phyloP scores from a whole-genome alignment of 1,140 invertebrate species.

The Lethrus apterus region DNA sequence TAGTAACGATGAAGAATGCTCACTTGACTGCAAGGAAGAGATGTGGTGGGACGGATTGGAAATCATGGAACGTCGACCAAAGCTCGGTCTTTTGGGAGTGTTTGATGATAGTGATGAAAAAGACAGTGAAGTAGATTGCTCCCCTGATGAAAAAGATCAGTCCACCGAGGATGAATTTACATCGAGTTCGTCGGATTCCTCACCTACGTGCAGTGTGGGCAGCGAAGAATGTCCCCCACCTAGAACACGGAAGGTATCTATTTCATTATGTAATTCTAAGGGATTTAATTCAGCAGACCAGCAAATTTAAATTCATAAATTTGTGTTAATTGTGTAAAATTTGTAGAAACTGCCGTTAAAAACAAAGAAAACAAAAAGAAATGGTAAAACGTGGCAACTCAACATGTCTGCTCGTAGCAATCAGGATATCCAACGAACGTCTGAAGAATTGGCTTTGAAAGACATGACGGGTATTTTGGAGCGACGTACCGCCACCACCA shows the following conservation, averaged over 20 bases:
- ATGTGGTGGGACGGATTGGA: conserved; percentile 67
- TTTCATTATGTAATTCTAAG: too few relatives aligned
- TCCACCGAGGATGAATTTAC: conserved; percentile 23
- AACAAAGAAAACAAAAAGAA: conserved; percentile 1
- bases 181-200: conserved; percentile 20
- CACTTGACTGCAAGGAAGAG: conserved; percentile 45
- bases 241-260: conserved; percentile 8
- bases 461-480: conserved; percentile 59
- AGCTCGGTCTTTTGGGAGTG: conserved; percentile 53
- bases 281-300: too few relatives aligned
- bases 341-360: background rate
- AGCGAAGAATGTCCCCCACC: conserved; percentile 13
- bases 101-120: conserved; percentile 28
- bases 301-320: too few relatives aligned
- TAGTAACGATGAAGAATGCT: conserved; percentile 36
- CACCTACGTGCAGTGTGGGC: conserved; percentile 13
- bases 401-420: conserved; percentile 70
- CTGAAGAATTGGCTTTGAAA: conserved; percentile 64
- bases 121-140: background rate
- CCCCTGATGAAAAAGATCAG: conserved; percentile 11
- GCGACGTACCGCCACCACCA: conserved; percentile 39
- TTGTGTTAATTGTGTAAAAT: too few relatives aligned
- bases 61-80: conserved; percentile 51
- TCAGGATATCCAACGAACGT: conserved; percentile 75
- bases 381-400: conserved; percentile 58